phyloP scores from a whole-genome alignment of 2,113 vertebrate genomes.

The Tychaedon coryphoeus region DNA sequence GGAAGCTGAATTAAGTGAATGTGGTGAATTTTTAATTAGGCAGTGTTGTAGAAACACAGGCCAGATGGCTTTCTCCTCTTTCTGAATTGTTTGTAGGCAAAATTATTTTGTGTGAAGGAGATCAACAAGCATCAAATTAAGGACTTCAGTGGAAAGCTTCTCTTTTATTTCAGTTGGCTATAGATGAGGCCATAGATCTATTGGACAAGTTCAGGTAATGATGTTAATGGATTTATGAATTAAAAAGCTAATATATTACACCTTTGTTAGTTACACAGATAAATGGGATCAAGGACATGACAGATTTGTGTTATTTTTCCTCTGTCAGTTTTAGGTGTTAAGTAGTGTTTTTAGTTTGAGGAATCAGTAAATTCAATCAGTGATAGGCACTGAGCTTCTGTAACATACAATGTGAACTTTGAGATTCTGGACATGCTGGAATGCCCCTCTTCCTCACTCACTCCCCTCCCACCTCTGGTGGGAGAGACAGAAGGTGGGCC shows the following conservation, averaged over 20 bases:
- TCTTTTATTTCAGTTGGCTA: not conserved
- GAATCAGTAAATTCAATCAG: not conserved
- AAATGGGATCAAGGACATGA: not conserved
- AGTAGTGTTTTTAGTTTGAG: not conserved
- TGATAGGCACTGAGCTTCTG: not conserved
- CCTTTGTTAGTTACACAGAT: not conserved
- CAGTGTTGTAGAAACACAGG: not conserved
- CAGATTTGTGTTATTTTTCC: not conserved
- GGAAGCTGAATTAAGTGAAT: not conserved
- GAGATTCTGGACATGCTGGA: not conserved
- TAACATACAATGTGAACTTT: rapidly evolving
- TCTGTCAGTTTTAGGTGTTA: not conserved
- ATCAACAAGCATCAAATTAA: not conserved
- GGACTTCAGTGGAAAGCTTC: not conserved
- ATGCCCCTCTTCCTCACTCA: not conserved
- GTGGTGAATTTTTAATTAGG: slow-evolving; percentile 16
- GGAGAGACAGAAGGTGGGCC: not conserved
- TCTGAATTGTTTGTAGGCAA: not conserved
- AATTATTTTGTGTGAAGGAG: not conserved
- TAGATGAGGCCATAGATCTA: not conserved
- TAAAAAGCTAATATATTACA: not conserved
- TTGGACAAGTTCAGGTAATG: not conserved
- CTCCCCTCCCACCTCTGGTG: not conserved
- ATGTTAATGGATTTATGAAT: not conserved
- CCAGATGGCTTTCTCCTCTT: not conserved